Percentiles rank a stretch among this genome's conserved stretches.
phyloP scores from a whole-genome alignment of 2,888 invertebrate species.

The Chloroclysta siterata region DNA sequence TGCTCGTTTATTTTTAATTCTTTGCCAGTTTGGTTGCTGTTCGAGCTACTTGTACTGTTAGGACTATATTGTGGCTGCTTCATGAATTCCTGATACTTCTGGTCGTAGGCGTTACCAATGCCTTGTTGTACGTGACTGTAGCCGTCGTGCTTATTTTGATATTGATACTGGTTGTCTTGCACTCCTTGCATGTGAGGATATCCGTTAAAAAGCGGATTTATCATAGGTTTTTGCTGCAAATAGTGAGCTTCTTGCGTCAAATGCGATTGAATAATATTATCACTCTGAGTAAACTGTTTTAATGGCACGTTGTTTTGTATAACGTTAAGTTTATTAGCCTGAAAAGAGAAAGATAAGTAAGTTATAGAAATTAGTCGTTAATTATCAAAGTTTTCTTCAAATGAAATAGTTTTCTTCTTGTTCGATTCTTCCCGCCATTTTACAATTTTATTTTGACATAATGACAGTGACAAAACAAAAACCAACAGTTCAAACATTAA shows the following conservation, averaged over 20 bases:
- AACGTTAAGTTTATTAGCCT: conserved; percentile 80
- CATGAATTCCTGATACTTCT: conserved; percentile 80
- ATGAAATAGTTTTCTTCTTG: background rate
- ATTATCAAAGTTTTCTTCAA: background rate
- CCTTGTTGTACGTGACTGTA: conserved; percentile 79
- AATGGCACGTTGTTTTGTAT: conserved; percentile 83
- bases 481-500: background rate
- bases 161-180: conserved; percentile 76
- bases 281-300: conserved; percentile 80
- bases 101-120: conserved; percentile 77
- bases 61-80: conserved; percentile 85
- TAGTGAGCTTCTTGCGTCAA: conserved; percentile 80
- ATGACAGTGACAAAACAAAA: background rate
- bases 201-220: conserved; percentile 77
- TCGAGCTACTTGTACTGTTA: conserved; percentile 81
- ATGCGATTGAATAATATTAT: conserved; percentile 78
- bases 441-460: background rate
- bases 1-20: conserved; percentile 81
- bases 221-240: conserved; percentile 83
- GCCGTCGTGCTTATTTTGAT: conserved; percentile 72
- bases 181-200: conserved; percentile 67
- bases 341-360: conserved; percentile 31
- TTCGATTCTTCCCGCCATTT: conserved; percentile 16
- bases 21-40: conserved; percentile 79
- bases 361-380: background rate